Conservation (phyloP, 2,797 vertebrate species). For the Acanthiza pusilla region DNA sequence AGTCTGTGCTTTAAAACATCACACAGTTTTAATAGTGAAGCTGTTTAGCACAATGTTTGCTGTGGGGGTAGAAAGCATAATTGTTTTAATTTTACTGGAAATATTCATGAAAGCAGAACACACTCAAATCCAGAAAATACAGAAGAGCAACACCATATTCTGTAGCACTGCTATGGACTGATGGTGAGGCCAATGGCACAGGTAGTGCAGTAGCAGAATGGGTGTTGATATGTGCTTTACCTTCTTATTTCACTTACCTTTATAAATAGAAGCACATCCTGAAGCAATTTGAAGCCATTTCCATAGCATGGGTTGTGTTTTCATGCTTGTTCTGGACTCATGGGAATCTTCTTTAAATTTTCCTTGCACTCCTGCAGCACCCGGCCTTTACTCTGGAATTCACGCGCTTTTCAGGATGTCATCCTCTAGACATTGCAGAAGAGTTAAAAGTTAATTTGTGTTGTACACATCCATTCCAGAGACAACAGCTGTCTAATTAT, state of each 20-base stretch:
- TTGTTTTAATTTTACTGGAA: background rate
- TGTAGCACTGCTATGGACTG: background rate
- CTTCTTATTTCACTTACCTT: background rate
- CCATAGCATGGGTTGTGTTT: background rate
- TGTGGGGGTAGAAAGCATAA: background rate
- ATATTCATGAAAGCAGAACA: background rate
- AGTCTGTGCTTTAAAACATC: background rate
- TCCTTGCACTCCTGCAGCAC: background rate
- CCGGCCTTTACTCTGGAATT: background rate
- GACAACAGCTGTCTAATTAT: background rate
- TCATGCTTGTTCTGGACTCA: background rate
- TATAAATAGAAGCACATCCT: background rate
- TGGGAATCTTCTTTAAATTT: background rate
- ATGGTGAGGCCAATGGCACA: background rate
- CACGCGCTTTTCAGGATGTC: background rate
- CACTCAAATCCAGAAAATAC: background rate
- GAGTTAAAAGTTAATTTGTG: background rate
- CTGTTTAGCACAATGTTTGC: background rate
- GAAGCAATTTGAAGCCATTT: background rate
- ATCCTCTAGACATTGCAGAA: background rate
- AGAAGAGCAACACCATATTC: rapidly evolving
- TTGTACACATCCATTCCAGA: background rate
- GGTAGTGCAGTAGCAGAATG: background rate
- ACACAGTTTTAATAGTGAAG: background rate
- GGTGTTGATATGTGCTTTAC: background rate